phyloP scores from a whole-genome alignment of 2,888 invertebrate genomes.

The Lathronympha strigana region DNA sequence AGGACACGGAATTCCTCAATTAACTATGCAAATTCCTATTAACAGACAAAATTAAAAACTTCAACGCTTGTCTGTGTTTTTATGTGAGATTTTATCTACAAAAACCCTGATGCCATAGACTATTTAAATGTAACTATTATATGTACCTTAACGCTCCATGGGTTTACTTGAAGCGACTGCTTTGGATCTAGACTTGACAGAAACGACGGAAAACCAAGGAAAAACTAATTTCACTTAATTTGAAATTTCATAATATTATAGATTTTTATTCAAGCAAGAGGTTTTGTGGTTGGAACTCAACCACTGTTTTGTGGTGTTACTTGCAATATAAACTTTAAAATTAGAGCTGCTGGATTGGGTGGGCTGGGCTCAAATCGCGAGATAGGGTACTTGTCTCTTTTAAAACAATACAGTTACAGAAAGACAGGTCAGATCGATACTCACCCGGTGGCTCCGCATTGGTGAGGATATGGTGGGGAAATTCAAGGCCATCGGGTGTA shows the following conservation, averaged over 20 bases:
- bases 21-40: conserved; percentile 35
- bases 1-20: conserved; percentile 42
- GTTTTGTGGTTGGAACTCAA: too few species aligned
- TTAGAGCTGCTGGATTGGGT: neutral
- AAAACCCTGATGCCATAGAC: neutral
- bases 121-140: neutral
- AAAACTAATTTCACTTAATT: neutral
- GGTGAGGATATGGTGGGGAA: too few species aligned
- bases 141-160: neutral
- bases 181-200: neutral
- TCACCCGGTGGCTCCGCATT: too few species aligned
- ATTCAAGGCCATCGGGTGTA: too few species aligned
- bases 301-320: neutral
- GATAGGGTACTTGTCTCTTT: too few species aligned
- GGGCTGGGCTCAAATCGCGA: too few species aligned
- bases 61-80: conserved; percentile 34
- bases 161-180: neutral
- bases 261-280: neutral
- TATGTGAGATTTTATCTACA: conserved; percentile 19
- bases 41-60: conserved; percentile 23
- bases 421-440: too few species aligned
- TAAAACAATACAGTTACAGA: too few species aligned
- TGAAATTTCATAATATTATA: neutral
- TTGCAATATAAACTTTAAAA: neutral
- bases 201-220: neutral